phyloP scores from a whole-genome alignment of 2,888 invertebrate genomes.

The Gerosis bhagava region DNA sequence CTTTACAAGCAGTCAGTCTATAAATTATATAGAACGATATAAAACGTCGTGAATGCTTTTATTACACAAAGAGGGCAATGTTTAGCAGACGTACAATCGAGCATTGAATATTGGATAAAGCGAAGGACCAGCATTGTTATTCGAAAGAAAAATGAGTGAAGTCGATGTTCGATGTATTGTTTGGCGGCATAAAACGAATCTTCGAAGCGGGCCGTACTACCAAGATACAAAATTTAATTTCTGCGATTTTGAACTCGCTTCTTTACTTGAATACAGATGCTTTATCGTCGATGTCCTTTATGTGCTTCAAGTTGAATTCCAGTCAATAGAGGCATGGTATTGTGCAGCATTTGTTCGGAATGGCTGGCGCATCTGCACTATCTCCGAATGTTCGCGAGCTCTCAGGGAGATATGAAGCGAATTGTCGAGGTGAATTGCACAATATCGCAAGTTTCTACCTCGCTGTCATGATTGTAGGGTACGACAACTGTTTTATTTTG shows the following conservation, averaged over 20 bases:
- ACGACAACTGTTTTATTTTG: conserved; percentile 12
- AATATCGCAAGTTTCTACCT: conserved; percentile 39
- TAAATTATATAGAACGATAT: conserved; percentile 29
- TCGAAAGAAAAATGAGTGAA: conserved; percentile 68
- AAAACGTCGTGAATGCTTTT: conserved; percentile 31
- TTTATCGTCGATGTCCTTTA: conserved; percentile 66
- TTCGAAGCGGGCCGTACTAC: conserved; percentile 51
- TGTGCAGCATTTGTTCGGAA: conserved; percentile 63
- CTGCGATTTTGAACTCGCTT: conserved; percentile 60
- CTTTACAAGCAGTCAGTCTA: not conserved
- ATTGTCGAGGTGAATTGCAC: conserved; percentile 55
- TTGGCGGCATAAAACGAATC: conserved; percentile 57
- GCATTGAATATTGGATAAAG: conserved; percentile 61
- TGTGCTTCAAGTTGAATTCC: conserved; percentile 57
- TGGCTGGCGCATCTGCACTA: conserved; percentile 57
- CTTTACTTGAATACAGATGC: conserved; percentile 39
- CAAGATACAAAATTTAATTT: conserved; percentile 70
- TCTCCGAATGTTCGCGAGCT: conserved; percentile 38
- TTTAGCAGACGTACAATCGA: conserved; percentile 47
- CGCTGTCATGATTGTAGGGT: not conserved
- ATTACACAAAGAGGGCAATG: conserved; percentile 19
- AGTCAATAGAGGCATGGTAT: conserved; percentile 62
- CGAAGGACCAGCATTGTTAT: conserved; percentile 63
- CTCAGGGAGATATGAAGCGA: conserved; percentile 52
- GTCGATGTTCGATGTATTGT: conserved; percentile 61